A percentile compares a stretch with the other conserved stretches of the same genome.
Conservation (phyloP, 2,888 invertebrate genomes). For the Agrenia bidenticulata region DNA sequence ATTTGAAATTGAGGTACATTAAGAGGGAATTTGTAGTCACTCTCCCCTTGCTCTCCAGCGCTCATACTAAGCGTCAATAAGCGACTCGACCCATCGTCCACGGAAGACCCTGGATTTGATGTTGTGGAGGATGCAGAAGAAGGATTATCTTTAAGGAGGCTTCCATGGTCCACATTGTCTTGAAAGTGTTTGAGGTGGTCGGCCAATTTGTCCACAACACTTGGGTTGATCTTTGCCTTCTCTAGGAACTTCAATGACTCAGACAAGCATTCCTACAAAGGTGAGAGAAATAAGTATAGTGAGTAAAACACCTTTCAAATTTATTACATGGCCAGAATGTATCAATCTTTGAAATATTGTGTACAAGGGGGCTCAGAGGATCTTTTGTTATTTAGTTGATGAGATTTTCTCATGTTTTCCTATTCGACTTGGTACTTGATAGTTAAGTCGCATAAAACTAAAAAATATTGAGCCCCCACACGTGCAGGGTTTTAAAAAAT, state of each 20-base stretch:
- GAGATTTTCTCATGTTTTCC: too few species aligned
- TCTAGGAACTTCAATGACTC: constrained; percentile 42
- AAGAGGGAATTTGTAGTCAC: constrained; percentile 5
- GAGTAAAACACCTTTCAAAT: too few species aligned
- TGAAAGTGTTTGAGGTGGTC: constrained; percentile 35
- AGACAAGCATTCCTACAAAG: constrained; percentile 42
- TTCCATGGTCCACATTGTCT: constrained; percentile 1
- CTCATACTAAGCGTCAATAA: not conserved
- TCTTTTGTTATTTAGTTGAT: too few species aligned
- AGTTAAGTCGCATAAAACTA: too few species aligned
- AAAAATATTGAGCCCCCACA: too few species aligned
- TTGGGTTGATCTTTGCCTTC: constrained; percentile 41
- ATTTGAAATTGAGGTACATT: constrained; percentile 9
- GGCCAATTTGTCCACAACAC: constrained; percentile 41
- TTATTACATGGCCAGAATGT: not conserved
- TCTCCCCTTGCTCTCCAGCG: not conserved
- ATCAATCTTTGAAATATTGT: too few species aligned
- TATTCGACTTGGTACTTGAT: too few species aligned
- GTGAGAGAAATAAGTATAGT: too few species aligned
- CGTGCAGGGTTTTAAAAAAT: too few species aligned
- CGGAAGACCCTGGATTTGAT: not conserved
- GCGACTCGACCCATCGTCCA: not conserved
- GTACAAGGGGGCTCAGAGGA: too few species aligned
- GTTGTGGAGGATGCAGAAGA: not conserved
- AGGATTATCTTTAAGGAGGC: not conserved